Evolutionary conservation across 2,888 invertebrate genomes (phyloP).

Genomic region (Empis stercorea): DNA sequence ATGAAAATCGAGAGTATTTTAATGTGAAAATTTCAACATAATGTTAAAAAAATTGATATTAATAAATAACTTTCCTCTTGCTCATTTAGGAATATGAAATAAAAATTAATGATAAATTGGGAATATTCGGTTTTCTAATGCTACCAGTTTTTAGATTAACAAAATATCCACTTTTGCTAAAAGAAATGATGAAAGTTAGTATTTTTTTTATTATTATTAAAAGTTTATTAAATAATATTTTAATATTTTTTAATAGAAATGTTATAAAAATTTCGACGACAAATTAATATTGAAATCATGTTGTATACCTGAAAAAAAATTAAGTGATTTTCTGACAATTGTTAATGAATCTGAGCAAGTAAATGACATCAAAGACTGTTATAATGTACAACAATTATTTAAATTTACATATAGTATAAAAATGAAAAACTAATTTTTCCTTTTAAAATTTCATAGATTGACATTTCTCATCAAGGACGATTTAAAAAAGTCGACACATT

Average conservation of each 20-base stretch:
- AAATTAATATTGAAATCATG: slow-evolving; percentile 32
- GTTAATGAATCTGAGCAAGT: slow-evolving; percentile 33
- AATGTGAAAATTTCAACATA: neutral
- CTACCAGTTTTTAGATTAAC: slow-evolving; percentile 36
- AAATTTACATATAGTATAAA: neutral
- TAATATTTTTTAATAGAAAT: slow-evolving; percentile 18
- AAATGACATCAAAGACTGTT: slow-evolving; percentile 31
- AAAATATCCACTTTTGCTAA: slow-evolving; percentile 30
- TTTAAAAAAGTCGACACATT: slow-evolving; percentile 34
- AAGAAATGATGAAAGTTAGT: slow-evolving; percentile 30
- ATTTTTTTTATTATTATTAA: neutral
- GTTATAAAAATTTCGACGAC: slow-evolving; percentile 30
- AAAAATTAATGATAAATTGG: slow-evolving; percentile 32
- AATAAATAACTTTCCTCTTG: slow-evolving; percentile 7
- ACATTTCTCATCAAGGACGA: slow-evolving; percentile 33
- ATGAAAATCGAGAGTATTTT: neutral
- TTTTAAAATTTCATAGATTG: slow-evolving; percentile 24
- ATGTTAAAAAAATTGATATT: neutral
- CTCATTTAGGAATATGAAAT: slow-evolving; percentile 30
- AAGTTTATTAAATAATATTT: too few species aligned
- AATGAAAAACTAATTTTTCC: neutral
- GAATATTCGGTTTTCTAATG: slow-evolving; percentile 34
- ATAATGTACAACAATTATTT: slow-evolving; percentile 22
- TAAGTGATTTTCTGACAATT: slow-evolving; percentile 28
- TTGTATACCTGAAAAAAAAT: slow-evolving; percentile 31